Conservation (phyloP, 2,888 invertebrate species). For the Aspidiotus rigidus region DNA sequence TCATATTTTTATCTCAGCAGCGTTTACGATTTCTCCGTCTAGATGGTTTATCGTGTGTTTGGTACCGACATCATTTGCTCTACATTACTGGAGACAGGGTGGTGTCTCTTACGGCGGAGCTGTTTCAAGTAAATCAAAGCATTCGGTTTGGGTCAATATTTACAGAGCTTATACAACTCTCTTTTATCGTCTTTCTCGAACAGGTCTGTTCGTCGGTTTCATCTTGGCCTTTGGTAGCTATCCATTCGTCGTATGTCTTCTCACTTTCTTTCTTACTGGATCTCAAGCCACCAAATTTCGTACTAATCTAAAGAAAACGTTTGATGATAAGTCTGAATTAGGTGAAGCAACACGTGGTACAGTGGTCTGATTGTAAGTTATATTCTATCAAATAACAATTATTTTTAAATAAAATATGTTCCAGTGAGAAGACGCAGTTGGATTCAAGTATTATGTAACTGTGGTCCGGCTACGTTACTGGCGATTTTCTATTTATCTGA, state of each 20-base stretch:
- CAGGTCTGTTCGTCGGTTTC: conserved; percentile 64
- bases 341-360: conserved; percentile 45
- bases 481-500: conserved; percentile 69
- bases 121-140: conserved; percentile 46
- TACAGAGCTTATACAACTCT: not conserved
- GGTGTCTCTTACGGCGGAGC: conserved; percentile 64
- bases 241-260: conserved; percentile 61
- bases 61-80: conserved; percentile 55
- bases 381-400: too few species aligned
- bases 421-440: conserved; percentile 76
- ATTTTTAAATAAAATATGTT: too few species aligned
- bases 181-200: too few species aligned
- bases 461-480: conserved; percentile 73
- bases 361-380: too few species aligned
- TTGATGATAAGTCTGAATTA: conserved; percentile 70
- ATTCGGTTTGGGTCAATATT: not conserved
- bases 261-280: conserved; percentile 68
- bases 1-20: too few species aligned
- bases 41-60: conserved; percentile 58
- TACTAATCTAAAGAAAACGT: conserved; percentile 53
- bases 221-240: conserved; percentile 67
- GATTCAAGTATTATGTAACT: conserved; percentile 83
- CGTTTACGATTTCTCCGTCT: conserved; percentile 48
- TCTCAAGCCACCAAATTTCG: conserved; percentile 74
- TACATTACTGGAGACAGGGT: conserved; percentile 58